Evolutionary conservation across 2,113 vertebrate species (phyloP), one percentile per base, ranked within the genome.

Genomic region (Sterrhoptilus dennistouni): DNA sequence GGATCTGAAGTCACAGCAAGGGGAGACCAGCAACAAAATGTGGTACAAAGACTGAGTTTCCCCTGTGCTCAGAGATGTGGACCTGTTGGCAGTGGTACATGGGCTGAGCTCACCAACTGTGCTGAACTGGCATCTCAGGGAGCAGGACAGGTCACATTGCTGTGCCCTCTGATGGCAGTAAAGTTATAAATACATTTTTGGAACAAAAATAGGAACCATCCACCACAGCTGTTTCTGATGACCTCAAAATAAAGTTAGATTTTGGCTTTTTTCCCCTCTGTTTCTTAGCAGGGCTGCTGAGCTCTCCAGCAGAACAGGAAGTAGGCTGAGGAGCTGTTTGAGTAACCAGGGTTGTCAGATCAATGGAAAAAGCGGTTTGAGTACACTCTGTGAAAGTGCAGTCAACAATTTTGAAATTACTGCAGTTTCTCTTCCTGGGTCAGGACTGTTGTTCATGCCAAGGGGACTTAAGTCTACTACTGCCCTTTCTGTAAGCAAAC

Each of bases 251-350:
- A 74, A 94, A 90, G 88, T 49, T 63, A 76, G 75, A 76, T 69
- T 93, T 87, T 35, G 11, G 5, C 2, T 3, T 1, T 17, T 82
- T 57, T 70, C 33, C 54, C 40, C 27, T 89, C 45, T 50, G 33
- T 77, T 90, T 92, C 90, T 84, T 75, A 92, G 78, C 5, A 14
- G 38, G 68, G 70, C 70, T 87, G 72, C 60, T 93, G 87, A 89
- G 87, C 71, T 88, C 84, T 94, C 94, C 79, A 84, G 79, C 94
- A 93, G 94, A 96, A 95, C 96, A 97, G 95, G 96, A 97, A 97
- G 88, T 89, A 89, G 83, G 65, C 81, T 95, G 87, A 90, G 82
- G 93, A 94, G 72, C 80, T 84, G 83, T 95, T 89, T 96, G 88
- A 95, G 90, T 95, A 96, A 93, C 83, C 65, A 29, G 78, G 91